A percentile compares a stretch with the other conserved stretches of the same genome.
phyloP scores from a whole-genome alignment of 2,113 vertebrate species.

The Promerops cafer region DNA sequence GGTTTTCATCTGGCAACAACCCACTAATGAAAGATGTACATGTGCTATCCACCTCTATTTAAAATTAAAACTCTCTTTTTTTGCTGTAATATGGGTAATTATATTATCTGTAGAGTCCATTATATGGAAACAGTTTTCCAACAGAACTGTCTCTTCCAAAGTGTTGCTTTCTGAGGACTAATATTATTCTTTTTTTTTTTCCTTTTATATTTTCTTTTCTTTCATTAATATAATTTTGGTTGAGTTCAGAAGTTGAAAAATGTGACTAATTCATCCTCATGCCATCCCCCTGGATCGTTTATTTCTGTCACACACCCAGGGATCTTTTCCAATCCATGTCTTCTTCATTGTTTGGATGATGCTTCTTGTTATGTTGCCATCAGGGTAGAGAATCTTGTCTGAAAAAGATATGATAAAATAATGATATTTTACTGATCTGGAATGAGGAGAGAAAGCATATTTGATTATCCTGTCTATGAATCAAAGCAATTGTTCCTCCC shows the following conservation, averaged over 20 bases:
- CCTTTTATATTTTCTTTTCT: background rate
- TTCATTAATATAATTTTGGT: background rate
- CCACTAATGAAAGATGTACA: background rate
- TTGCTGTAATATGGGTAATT: background rate
- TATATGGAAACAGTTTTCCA: background rate
- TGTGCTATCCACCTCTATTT: background rate
- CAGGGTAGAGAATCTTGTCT: background rate
- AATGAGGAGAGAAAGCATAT: background rate
- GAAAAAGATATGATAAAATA: background rate
- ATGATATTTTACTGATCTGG: background rate
- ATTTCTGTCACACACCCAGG: background rate
- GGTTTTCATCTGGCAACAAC: background rate
- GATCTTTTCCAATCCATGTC: background rate
- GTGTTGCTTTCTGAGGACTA: background rate
- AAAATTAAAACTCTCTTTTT: background rate
- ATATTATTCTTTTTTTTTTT: accelerated
- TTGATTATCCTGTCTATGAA: background rate
- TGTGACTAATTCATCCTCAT: background rate
- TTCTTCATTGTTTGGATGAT: background rate
- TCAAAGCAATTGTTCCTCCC: background rate
- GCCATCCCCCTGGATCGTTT: accelerated
- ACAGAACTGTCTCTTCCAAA: background rate
- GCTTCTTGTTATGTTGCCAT: background rate
- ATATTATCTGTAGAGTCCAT: background rate
- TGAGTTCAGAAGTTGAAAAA: background rate